Percentiles rank a stretch among this genome's conserved stretches.
These are phyloP conservation scores for Saccopteryx leptura DNA, from an alignment of 2,113 vertebrate genomes.

Conservation along the genomic window DNA sequence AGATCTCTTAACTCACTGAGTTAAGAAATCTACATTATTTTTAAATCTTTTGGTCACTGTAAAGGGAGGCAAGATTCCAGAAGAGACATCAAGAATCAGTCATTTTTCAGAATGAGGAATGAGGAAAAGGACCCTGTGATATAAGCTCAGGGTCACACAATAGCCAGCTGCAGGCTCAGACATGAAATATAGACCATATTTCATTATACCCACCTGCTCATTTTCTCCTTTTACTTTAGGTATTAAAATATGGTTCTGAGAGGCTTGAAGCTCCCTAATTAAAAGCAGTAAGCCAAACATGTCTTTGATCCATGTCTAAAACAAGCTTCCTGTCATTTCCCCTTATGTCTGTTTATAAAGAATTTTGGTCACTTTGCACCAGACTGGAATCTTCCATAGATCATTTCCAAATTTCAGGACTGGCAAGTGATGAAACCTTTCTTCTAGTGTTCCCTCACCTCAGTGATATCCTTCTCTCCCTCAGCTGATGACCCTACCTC, in stretches of 20 bases:
- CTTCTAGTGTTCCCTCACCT: background rate
- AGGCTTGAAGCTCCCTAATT: background rate
- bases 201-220: background rate
- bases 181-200: background rate
- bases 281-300: background rate
- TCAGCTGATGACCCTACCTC: background rate
- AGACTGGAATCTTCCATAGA: background rate
- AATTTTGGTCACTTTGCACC: background rate
- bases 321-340: background rate
- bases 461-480: background rate
- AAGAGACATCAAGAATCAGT: background rate
- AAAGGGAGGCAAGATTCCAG: background rate
- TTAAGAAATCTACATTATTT: constrained; percentile 51
- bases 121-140: background rate
- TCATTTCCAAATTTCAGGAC: background rate
- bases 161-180: background rate
- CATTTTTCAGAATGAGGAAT: background rate
- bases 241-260: constrained; percentile 44
- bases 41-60: constrained; percentile 24
- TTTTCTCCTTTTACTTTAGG: background rate
- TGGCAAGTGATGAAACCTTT: background rate
- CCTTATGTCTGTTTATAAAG: background rate
- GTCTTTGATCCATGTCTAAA: background rate
- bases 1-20: background rate
- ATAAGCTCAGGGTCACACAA: background rate